Evolutionary conservation across 2,888 invertebrate genomes (phyloP).

Genomic region (Meghimatium bilineatum): DNA sequence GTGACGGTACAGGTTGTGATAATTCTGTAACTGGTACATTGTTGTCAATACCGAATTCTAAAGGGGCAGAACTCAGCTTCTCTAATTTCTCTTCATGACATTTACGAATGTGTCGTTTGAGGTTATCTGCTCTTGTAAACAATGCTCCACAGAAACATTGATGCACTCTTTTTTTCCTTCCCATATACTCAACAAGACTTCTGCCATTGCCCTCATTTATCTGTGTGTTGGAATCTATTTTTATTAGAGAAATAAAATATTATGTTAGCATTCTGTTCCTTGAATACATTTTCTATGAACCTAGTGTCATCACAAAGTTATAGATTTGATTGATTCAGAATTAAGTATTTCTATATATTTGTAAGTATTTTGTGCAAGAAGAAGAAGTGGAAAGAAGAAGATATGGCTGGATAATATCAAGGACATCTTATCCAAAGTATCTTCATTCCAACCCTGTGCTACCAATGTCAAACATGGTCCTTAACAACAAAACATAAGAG

Average conservation of each 20-base stretch:
- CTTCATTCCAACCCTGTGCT: too few relatives aligned
- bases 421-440: too few relatives aligned
- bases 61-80: conserved; percentile 21
- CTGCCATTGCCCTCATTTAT: neutral
- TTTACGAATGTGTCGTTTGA: conserved; percentile 48
- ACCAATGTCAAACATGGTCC: too few relatives aligned
- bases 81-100: conserved; percentile 48
- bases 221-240: neutral
- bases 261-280: neutral
- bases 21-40: conserved; percentile 12
- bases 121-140: conserved; percentile 48
- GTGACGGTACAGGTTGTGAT: neutral
- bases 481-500: too few relatives aligned
- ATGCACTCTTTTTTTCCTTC: conserved; percentile 31
- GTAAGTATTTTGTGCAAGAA: too few relatives aligned
- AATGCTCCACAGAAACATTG: conserved; percentile 49
- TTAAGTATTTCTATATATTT: too few relatives aligned
- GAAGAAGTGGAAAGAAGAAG: too few relatives aligned
- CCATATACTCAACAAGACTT: neutral
- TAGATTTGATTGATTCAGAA: too few relatives aligned
- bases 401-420: too few relatives aligned
- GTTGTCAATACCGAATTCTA: conserved; percentile 31
- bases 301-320: too few relatives aligned
- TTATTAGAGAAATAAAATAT: neutral
- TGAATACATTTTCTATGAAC: neutral